Percentiles rank a stretch among this genome's conserved stretches.
These are phyloP conservation scores for Orchestia grillus DNA, from an alignment of 1,140 invertebrate species.

Conservation along the genomic window DNA sequence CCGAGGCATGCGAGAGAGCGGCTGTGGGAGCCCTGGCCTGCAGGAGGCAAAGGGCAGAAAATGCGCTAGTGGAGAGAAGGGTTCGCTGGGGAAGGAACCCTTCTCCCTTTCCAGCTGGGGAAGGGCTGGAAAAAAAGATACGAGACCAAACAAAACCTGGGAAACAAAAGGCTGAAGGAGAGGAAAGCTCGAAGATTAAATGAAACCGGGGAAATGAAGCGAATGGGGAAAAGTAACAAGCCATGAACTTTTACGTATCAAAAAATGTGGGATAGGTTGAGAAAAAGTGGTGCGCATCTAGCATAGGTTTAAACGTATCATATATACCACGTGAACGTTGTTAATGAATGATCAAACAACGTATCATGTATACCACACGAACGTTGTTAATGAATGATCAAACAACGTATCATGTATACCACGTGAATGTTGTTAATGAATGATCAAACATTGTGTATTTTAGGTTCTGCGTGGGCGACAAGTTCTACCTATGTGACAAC, in stretches of 20 bases:
- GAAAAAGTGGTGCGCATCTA: background rate
- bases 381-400: background rate
- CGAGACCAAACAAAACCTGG: too few species aligned
- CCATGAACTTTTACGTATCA: too few species aligned
- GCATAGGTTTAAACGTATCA: background rate
- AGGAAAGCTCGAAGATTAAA: too few species aligned
- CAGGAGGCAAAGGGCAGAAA: background rate
- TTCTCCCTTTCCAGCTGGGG: too few species aligned
- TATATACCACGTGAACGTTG: background rate
- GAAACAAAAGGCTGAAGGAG: too few species aligned
- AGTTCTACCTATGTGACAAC: conserved; percentile 93
- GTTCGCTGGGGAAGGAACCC: background rate
- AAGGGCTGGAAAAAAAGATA: too few species aligned
- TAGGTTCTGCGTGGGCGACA: conserved; percentile 94
- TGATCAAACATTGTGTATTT: background rate
- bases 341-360: background rate
- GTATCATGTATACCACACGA: background rate
- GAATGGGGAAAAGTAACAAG: too few species aligned
- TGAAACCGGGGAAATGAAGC: too few species aligned
- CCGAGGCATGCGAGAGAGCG: too few species aligned
- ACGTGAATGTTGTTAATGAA: background rate
- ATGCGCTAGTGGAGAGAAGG: background rate
- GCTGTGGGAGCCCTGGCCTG: too few species aligned
- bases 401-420: background rate
- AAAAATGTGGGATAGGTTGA: too few species aligned